Evolutionary conservation across 2,113 vertebrate genomes (phyloP).

Genomic region (Mastomys natalensis): DNA sequence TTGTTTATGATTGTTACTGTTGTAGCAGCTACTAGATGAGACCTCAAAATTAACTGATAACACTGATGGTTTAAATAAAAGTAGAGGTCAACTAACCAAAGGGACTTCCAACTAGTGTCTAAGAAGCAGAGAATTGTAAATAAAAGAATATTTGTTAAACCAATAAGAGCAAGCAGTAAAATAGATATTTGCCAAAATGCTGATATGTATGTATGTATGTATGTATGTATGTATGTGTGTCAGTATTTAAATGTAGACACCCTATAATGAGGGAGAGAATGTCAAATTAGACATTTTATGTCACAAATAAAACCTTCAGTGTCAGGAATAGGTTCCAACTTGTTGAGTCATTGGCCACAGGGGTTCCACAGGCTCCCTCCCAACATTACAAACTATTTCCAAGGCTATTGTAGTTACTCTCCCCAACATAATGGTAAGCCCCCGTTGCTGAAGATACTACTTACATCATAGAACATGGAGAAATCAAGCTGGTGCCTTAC

Average conservation of each 20-base stretch:
- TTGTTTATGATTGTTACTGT: neutral
- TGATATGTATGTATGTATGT: no score
- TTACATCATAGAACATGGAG: neutral
- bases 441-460: neutral
- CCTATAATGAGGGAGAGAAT: neutral
- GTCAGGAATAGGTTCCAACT: neutral
- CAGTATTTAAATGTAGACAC: neutral
- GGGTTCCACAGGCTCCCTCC: neutral
- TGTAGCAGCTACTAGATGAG: slow-evolving; percentile 6
- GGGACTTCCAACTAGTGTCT: neutral
- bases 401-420: neutral
- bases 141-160: slow-evolving; percentile 16
- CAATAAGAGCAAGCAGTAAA: neutral
- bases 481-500: neutral
- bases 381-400: neutral
- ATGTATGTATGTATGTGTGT: neutral
- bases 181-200: neutral
- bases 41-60: neutral
- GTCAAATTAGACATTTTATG: neutral
- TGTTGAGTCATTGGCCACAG: neutral
- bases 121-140: neutral
- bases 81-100: neutral
- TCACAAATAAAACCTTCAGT: neutral
- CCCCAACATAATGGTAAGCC: neutral
- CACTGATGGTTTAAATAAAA: slow-evolving; percentile 40